Evolutionary conservation across 2,797 vertebrate genomes (phyloP), one percentile per base, ranked within the genome.

Genomic region (Argentina silus): DNA sequence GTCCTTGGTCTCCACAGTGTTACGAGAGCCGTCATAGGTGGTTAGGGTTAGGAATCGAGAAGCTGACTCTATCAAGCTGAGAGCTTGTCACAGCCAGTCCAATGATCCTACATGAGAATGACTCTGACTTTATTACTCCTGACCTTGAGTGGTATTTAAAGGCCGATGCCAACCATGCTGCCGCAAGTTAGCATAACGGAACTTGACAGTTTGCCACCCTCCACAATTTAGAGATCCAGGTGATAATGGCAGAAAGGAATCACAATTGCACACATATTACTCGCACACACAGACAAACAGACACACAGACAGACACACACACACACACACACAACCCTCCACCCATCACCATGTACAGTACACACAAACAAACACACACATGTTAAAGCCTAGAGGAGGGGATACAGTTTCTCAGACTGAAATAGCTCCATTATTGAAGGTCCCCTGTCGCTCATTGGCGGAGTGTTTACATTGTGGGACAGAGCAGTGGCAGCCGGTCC

Each of bases 101-200:
- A 53, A 53, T 53, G 60, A 62, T 7, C 14, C 60, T 36, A 4
- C 2, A 12, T 62, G 60, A 7, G 36, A 43, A 62, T 42, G 70
- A 72, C 6, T 55, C 17, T 63, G 60, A 12, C 19, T 48, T 50
- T 61, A 59, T 73, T 70, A 23, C 9, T 74, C 10, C 48, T 44
- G 84, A 71, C 84, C 81, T 87, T 88, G 60, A 70, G 56, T 70
- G 75, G 72, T 60, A 71, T 80, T 79, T 78, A 79, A 85, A 90
- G 83, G 84, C 82, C 72, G 78, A 60, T 75, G 67, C 81, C 79
- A 63, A 6, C 74, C 84, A 69, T 70, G 67, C 56, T 12, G 23
- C 27, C 61, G 50, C 43, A 23, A 50, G 47, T 27, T 43, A 44
- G 17, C n/a, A 57, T 7, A 50, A 19, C n/a, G 19, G 56, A 44